Evolutionary conservation across 2,888 invertebrate species (phyloP).

Genomic region (Invenusta paracnida): DNA sequence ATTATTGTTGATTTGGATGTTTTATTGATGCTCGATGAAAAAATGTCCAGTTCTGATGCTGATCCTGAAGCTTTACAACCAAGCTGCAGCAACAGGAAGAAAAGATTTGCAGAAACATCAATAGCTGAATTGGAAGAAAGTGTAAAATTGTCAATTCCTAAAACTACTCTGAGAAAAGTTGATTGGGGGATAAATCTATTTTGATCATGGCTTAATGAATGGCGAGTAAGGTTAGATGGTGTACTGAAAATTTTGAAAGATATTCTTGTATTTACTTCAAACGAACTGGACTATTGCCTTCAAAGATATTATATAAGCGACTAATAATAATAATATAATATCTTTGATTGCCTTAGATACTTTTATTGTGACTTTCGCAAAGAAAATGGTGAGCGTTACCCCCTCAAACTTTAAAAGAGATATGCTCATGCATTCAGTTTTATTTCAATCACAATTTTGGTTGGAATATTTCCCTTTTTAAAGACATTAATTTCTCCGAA

Average conservation of each 20-base stretch:
- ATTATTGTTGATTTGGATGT: not conserved
- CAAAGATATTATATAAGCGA: no score
- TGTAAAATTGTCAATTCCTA: not conserved
- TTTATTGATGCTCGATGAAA: not conserved
- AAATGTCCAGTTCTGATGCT: not conserved
- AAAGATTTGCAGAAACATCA: not conserved
- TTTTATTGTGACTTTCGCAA: slow-evolving; percentile 23
- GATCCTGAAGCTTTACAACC: not conserved
- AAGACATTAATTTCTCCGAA: slow-evolving; percentile 23
- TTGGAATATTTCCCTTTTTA: slow-evolving; percentile 24
- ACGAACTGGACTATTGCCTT: slow-evolving; percentile 2
- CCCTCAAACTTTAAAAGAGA: slow-evolving; percentile 19
- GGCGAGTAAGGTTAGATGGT: slow-evolving; percentile 26
- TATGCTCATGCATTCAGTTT: slow-evolving; percentile 26
- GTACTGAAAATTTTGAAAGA: slow-evolving; percentile 12
- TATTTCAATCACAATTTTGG: slow-evolving; percentile 20
- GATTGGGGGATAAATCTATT: slow-evolving; percentile 14
- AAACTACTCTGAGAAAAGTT: slow-evolving; percentile 26
- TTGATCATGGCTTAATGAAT: slow-evolving; percentile 19
- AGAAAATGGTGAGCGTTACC: slow-evolving; percentile 18
- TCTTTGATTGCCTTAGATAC: slow-evolving; percentile 7
- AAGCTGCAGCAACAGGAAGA: slow-evolving; percentile 1
- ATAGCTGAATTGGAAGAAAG: slow-evolving; percentile 26
- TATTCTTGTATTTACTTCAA: slow-evolving; percentile 22
- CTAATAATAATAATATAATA: no score